Evolutionary conservation across 2,113 vertebrate species (phyloP).

Genomic region (Gopherus flavomarginatus): DNA sequence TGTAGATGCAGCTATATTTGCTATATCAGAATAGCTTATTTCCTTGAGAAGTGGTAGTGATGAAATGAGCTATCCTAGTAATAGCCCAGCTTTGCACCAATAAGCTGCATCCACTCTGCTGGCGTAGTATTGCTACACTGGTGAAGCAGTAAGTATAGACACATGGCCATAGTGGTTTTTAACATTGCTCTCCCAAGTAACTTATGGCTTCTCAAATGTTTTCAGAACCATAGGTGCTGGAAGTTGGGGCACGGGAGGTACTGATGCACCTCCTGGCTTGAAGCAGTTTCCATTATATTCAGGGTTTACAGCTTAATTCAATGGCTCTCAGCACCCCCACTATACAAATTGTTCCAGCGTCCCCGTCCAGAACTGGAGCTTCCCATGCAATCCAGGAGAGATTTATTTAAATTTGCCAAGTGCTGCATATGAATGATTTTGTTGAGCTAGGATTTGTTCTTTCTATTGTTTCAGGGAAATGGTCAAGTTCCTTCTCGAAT

Average conservation of each 20-base stretch:
- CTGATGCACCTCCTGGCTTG: no score
- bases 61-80: not conserved
- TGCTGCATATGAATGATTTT: rapidly evolving
- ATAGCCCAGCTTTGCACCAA: not conserved
- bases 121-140: not conserved
- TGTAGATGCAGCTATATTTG: no score
- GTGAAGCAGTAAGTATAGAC: not conserved
- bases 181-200: not conserved
- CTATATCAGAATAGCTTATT: not conserved
- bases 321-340: no score
- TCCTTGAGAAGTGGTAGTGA: not conserved
- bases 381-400: rapidly evolving
- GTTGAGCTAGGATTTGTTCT: rapidly evolving
- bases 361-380: not conserved
- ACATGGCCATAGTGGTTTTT: rapidly evolving
- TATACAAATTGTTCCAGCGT: no score
- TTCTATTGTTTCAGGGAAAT: slow-evolving; percentile 46
- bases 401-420: not conserved
- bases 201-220: not conserved
- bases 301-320: no score
- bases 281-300: no score
- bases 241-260: no score
- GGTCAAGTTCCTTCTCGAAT: not conserved
- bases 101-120: not conserved
- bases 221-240: not conserved